Conservation (phyloP, 2,113 vertebrate genomes). For the Macroglossus sobrinus region DNA sequence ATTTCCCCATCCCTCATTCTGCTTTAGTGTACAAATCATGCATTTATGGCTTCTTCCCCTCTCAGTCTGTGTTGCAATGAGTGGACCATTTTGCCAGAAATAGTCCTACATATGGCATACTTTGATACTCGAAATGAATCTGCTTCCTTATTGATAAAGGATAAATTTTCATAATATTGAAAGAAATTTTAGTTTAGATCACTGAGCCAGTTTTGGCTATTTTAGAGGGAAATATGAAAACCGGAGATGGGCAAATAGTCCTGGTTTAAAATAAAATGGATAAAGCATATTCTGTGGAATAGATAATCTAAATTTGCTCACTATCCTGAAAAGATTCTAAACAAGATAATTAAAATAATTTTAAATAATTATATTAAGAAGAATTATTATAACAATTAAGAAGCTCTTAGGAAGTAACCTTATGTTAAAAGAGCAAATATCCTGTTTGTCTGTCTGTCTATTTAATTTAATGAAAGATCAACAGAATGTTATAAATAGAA, state of each 20-base stretch:
- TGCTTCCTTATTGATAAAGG: neutral
- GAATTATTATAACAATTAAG: neutral
- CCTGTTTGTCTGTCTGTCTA: neutral
- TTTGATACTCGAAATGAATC: neutral
- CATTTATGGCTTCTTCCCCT: neutral
- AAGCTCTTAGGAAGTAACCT: neutral
- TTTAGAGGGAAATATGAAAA: neutral
- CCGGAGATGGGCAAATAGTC: neutral
- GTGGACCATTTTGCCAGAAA: neutral
- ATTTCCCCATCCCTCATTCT: neutral
- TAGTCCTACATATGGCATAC: neutral
- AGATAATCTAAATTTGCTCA: neutral
- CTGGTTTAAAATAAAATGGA: neutral
- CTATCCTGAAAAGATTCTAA: neutral
- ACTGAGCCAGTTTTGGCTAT: neutral
- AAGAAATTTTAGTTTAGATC: neutral
- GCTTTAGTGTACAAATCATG: neutral
- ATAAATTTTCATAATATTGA: neutral
- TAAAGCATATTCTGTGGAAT: neutral
- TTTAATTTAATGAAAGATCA: neutral
- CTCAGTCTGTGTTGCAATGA: neutral
- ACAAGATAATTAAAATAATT: neutral
- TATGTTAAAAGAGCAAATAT: neutral
- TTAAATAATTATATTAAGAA: neutral
- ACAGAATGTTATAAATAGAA: neutral